Conservation (phyloP, 1,140 invertebrate genomes). For the Lasaia peninsularis region DNA sequence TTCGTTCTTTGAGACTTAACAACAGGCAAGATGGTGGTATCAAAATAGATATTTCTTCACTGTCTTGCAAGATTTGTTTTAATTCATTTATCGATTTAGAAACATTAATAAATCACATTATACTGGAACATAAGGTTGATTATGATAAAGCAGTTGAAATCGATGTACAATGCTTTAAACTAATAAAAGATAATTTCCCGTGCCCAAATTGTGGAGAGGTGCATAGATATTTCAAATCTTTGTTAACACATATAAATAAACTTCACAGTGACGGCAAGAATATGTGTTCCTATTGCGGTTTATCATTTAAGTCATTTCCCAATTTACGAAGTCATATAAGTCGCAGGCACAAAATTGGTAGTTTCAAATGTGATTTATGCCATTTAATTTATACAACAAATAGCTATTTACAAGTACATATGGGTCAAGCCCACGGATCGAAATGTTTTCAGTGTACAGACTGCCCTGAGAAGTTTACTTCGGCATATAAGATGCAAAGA, state of each 20-base stretch:
- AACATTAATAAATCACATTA: conserved; percentile 47
- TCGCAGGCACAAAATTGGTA: conserved; percentile 38
- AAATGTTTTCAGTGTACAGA: conserved; percentile 53
- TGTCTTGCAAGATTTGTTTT: conserved; percentile 51
- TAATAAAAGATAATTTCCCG: conserved; percentile 53
- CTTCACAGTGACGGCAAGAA: conserved; percentile 51
- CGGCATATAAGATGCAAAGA: conserved; percentile 55
- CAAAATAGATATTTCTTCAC: conserved; percentile 47
- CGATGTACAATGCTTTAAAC: conserved; percentile 46
- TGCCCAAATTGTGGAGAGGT: conserved; percentile 45
- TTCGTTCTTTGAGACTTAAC: conserved; percentile 48
- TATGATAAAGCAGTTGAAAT: conserved; percentile 43
- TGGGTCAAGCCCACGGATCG: conserved; percentile 45
- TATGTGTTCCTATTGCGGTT: conserved; percentile 60
- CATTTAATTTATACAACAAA: conserved; percentile 48
- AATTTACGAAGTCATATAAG: conserved; percentile 53
- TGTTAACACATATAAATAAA: conserved; percentile 49
- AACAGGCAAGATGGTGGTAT: conserved; percentile 51
- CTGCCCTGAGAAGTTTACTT: conserved; percentile 53
- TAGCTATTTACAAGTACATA: conserved; percentile 48
- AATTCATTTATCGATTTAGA: conserved; percentile 39
- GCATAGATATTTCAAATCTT: conserved; percentile 49
- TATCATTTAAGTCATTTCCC: conserved; percentile 41
- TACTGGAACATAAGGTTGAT: conserved; percentile 42
- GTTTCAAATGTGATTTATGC: conserved; percentile 46